Base-by-base conservation (phyloP, 1,140 invertebrate species). In the Monomorium pharaonis region DNA sequence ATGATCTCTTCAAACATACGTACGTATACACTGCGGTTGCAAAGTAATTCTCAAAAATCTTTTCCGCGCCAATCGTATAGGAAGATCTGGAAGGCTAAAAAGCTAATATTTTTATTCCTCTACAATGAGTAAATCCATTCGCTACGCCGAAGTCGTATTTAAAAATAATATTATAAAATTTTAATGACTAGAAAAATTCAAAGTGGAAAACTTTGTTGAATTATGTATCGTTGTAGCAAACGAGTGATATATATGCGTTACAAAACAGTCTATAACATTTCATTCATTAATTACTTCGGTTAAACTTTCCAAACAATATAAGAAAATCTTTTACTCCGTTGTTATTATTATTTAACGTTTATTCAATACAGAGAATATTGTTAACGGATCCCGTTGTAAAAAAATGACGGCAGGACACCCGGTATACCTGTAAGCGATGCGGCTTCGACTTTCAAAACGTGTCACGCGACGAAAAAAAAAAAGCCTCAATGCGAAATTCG, bases 391-490 rank as follows among this genome's bases (percentile, higher is more conserved):
- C 3, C 27, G 37, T 42, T 14, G 49, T 56, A n/a, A 24, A 21
- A n/a, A 51, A 33, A 9, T 37, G 16, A 51, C 16, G n/a, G 7
- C 7, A 10, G 56, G 47, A 72, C 51, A 72, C 78, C 65, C 33
- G 10, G 51, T 72, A 58, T 30, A 21, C 9, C 51, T 14, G 27
- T 16, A 42, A 80, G 16, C 14, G 21, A 16, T 16, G 24, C 47
- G 62, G 30, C 44, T 51, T 42, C 62, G 63, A 33, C 42, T 51
- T 51, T 24, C 27, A 67, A 70, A 81, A 24, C 21, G 65, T 16
- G 87, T 88, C 87, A 88, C 87, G 87, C 87, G 86, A 88, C 78
- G 33, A 42, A 76, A 84, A 70, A n/a, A n/a, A n/a, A n/a, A n/a
- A n/a, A n/a, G n/a, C 33, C 72, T 81, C 65, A 81, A 72, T 81